A percentile compares a stretch with the other conserved stretches of the same genome.
Evolutionary conservation across 2,888 invertebrate genomes (phyloP).

Genomic region (Argyresthia goedartella): DNA sequence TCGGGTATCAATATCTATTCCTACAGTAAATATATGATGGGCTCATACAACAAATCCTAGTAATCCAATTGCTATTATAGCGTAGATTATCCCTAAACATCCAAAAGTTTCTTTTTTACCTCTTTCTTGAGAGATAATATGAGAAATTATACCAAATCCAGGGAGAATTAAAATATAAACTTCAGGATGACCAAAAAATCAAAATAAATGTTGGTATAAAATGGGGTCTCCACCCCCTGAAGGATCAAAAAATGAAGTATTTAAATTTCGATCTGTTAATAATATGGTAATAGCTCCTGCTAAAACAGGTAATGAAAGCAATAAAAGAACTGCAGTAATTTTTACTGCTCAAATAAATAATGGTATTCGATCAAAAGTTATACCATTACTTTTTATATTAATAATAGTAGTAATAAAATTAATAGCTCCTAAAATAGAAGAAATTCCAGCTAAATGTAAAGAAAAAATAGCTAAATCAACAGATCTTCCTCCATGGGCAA

Average conservation of each 20-base stretch:
- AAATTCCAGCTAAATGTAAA: slow-evolving; percentile 79
- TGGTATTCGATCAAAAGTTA: slow-evolving; percentile 75
- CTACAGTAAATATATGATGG: slow-evolving; percentile 88
- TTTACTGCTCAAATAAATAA: slow-evolving; percentile 82
- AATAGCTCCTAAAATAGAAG: slow-evolving; percentile 81
- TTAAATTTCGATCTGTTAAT: slow-evolving; percentile 83
- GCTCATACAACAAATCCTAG: slow-evolving; percentile 89
- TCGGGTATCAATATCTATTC: slow-evolving; percentile 86
- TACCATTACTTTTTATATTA: slow-evolving; percentile 75
- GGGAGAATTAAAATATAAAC: slow-evolving; percentile 89
- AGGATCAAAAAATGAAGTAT: slow-evolving; percentile 86
- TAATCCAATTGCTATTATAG: slow-evolving; percentile 85
- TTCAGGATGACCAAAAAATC: slow-evolving; percentile 91
- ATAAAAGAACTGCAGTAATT: slow-evolving; percentile 60
- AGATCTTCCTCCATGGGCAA: slow-evolving; percentile 75
- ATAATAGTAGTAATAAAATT: slow-evolving; percentile 85
- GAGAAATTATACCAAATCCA: slow-evolving; percentile 85
- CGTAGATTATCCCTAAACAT: slow-evolving; percentile 82
- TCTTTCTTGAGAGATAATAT: slow-evolving; percentile 81
- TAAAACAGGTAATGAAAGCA: slow-evolving; percentile 80
- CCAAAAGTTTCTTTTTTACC: slow-evolving; percentile 83
- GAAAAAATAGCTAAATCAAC: slow-evolving; percentile 85
- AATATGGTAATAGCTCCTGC: slow-evolving; percentile 86
- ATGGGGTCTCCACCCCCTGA: slow-evolving; percentile 85
- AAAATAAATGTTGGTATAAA: slow-evolving; percentile 87